A percentile compares a stretch with the other conserved stretches of the same genome.
Evolutionary conservation across 2,888 invertebrate genomes (phyloP).

Genomic region (Drosophila anomalata): DNA sequence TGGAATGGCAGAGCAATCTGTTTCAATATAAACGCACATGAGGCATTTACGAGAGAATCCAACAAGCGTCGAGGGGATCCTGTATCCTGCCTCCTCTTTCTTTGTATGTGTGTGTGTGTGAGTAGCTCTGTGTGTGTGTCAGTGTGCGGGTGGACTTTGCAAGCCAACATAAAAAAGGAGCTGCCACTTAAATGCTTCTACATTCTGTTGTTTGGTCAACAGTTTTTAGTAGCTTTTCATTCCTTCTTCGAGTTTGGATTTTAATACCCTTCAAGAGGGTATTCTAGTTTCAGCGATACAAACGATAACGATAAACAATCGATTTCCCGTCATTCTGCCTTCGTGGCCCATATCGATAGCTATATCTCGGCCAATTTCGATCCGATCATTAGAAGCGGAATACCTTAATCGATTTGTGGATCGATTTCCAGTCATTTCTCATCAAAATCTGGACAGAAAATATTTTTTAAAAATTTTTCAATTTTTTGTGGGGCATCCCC

Average conservation of each 20-base stretch:
- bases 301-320: too few relatives aligned
- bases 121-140: background rate
- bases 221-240: conserved; percentile 7
- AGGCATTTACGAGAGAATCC: conserved; percentile 73
- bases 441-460: too few relatives aligned
- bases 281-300: too few relatives aligned
- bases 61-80: conserved; percentile 52
- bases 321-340: too few relatives aligned
- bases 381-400: too few relatives aligned
- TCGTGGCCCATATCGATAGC: too few relatives aligned
- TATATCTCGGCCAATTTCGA: too few relatives aligned
- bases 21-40: conserved; percentile 83
- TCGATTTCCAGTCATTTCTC: too few relatives aligned
- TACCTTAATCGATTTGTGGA: too few relatives aligned
- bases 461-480: too few relatives aligned
- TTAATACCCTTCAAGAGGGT: background rate
- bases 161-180: conserved; percentile 15
- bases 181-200: conserved; percentile 68
- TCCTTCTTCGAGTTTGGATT: background rate
- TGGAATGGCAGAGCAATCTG: conserved; percentile 80
- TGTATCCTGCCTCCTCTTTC: conserved; percentile 2
- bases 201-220: conserved; percentile 64
- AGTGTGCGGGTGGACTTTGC: conserved; percentile 10
- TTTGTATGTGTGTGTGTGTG: conserved; percentile 17
- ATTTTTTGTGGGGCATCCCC: too few relatives aligned